phyloP scores from a whole-genome alignment of 2,888 invertebrate genomes.

The Hemithea aestivaria region DNA sequence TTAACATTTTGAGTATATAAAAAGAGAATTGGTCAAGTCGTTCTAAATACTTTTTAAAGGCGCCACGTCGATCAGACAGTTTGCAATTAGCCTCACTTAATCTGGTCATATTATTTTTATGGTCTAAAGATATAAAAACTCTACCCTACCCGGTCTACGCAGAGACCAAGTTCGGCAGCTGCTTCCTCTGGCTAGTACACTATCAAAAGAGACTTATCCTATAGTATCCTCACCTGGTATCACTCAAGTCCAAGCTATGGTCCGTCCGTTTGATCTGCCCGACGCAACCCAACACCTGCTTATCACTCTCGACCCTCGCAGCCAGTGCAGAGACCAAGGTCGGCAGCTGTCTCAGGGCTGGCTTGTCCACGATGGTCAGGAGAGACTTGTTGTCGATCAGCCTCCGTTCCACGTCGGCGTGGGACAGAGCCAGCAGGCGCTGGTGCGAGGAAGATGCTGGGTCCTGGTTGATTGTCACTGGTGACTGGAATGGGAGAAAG shows the following conservation, averaged over 20 bases:
- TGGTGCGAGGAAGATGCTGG: constrained; percentile 94
- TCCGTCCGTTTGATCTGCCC: constrained; percentile 83
- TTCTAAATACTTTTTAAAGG: too few relatives aligned
- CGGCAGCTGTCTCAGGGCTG: constrained; percentile 86
- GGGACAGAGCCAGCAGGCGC: constrained; percentile 88
- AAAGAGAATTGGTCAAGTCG: too few relatives aligned
- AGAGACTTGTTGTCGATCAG: constrained; percentile 95
- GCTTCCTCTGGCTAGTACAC: too few relatives aligned
- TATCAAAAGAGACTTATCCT: too few relatives aligned
- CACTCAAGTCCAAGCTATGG: constrained; percentile 80
- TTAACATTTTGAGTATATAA: too few relatives aligned
- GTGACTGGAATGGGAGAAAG: constrained; percentile 51
- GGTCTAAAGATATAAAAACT: too few relatives aligned
- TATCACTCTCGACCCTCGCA: constrained; percentile 92
- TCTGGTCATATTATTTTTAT: too few relatives aligned
- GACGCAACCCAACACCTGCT: constrained; percentile 88
- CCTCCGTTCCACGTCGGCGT: constrained; percentile 92
- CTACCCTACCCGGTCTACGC: too few relatives aligned
- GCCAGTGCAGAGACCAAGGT: constrained; percentile 84
- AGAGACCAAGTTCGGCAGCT: too few relatives aligned
- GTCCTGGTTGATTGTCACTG: constrained; percentile 81
- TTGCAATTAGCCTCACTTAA: too few relatives aligned
- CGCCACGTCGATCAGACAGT: too few relatives aligned
- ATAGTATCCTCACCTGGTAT: constrained; percentile 75
- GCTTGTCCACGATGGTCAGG: constrained; percentile 90